These are phyloP conservation scores for Hirundichthys speculiger DNA, from an alignment of 2,113 vertebrate species.

Conservation along the genomic window DNA sequence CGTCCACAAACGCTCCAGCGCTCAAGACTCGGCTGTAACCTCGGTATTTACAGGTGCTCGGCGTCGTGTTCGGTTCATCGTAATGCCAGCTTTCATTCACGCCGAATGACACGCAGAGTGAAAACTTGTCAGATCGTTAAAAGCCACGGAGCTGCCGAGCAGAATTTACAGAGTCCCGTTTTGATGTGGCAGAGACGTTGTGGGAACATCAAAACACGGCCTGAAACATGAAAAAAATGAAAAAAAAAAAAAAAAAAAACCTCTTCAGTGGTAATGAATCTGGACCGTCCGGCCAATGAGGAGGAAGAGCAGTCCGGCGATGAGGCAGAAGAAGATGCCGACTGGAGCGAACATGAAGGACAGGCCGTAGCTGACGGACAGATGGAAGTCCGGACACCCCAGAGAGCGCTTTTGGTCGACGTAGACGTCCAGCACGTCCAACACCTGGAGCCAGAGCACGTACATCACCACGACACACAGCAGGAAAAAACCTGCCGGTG, in stretches of 20 bases:
- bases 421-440: slow-evolving; percentile 88
- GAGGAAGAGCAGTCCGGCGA: slow-evolving; percentile 92
- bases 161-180: slow-evolving; percentile 11
- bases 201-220: neutral
- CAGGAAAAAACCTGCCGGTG: slow-evolving; percentile 89
- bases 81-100: too few relatives aligned
- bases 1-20: too few relatives aligned
- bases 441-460: slow-evolving; percentile 91
- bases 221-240: neutral
- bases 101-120: neutral
- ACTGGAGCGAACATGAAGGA: slow-evolving; percentile 93
- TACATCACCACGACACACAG: slow-evolving; percentile 90
- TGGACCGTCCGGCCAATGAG: slow-evolving; percentile 87
- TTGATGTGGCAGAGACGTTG: slow-evolving; percentile 7
- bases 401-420: slow-evolving; percentile 59
- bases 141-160: slow-evolving; percentile 9
- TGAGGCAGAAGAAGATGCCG: slow-evolving; percentile 89
- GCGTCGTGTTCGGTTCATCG: too few relatives aligned
- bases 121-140: slow-evolving; percentile 11
- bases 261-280: slow-evolving; percentile 59
- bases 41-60: too few relatives aligned
- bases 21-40: too few relatives aligned
- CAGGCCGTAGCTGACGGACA: slow-evolving; percentile 87
- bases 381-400: slow-evolving; percentile 81
- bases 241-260: neutral